Conservation (phyloP, 53 echinoderm and acorn worm genomes). For the Paelopatides confundens region DNA sequence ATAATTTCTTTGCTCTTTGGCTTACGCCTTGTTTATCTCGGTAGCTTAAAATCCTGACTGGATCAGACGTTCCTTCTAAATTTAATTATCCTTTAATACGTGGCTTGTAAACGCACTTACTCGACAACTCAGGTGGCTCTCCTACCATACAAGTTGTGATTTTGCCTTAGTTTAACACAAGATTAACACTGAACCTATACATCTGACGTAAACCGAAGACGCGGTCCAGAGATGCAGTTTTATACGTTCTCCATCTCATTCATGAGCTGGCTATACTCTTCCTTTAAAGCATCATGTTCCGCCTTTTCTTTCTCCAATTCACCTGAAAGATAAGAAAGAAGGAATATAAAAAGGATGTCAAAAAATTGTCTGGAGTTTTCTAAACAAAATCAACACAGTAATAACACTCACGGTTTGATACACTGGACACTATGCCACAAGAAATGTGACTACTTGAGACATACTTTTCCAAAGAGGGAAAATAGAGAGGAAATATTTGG, state of each 20-base stretch:
- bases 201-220: conserved; percentile 12
- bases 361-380: neutral
- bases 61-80: no score
- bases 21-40: no score
- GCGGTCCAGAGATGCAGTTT: neutral
- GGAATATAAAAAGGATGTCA: neutral
- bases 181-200: conserved; percentile 31
- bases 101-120: conserved; percentile 35
- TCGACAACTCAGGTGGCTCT: neutral
- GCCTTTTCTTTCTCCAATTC: conserved; percentile 17
- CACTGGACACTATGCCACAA: no score
- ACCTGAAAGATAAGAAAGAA: neutral
- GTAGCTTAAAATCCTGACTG: no score
- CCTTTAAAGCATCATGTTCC: neutral
- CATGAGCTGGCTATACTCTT: conserved; percentile 24
- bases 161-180: conserved; percentile 29
- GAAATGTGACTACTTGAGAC: neutral
- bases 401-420: no score
- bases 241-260: conserved; percentile 39
- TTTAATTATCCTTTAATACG: neutral
- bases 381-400: no score
- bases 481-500: no score
- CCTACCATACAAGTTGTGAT: conserved; percentile 17
- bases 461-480: no score
- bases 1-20: no score